Evolutionary conservation across 1,140 invertebrate species (phyloP).

Genomic region (Pseudomyrmex flavicornis): DNA sequence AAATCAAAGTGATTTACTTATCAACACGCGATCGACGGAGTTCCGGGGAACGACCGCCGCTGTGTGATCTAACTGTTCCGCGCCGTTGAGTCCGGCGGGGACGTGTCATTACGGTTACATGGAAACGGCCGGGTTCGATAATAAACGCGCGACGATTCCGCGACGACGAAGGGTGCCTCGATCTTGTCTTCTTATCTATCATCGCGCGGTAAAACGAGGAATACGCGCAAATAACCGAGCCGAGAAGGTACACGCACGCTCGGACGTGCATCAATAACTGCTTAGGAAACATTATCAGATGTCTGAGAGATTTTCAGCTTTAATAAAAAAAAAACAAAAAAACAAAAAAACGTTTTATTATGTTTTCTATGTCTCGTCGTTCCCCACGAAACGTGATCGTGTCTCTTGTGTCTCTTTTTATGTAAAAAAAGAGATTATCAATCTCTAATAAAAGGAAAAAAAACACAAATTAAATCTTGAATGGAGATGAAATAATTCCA

Average conservation of each 20-base stretch:
- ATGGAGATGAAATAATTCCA: neutral
- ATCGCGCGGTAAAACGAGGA: constrained; percentile 35
- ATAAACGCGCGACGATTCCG: constrained; percentile 33
- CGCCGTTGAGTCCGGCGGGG: neutral
- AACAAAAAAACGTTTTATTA: no score
- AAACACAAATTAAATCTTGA: no score
- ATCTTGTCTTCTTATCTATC: constrained; percentile 41
- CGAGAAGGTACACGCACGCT: neutral
- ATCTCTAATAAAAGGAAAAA: no score
- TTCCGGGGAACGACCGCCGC: constrained; percentile 17
- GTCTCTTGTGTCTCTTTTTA: no score
- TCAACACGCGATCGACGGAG: constrained; percentile 35
- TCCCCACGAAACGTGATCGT: no score
- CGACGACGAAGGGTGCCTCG: constrained; percentile 15
- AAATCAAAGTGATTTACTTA: constrained; percentile 66
- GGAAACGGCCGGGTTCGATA: constrained; percentile 36
- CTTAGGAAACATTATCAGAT: neutral
- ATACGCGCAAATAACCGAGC: constrained; percentile 30
- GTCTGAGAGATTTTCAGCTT: neutral
- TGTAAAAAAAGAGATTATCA: no score
- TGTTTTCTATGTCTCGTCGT: neutral
- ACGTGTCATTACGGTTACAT: constrained; percentile 54
- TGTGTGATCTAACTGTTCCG: constrained; percentile 36
- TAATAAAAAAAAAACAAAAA: neutral
- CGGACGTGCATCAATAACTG: neutral